Conservation (phyloP, 2,797 vertebrate species). For the Sternarchorhynchus goeldii region DNA sequence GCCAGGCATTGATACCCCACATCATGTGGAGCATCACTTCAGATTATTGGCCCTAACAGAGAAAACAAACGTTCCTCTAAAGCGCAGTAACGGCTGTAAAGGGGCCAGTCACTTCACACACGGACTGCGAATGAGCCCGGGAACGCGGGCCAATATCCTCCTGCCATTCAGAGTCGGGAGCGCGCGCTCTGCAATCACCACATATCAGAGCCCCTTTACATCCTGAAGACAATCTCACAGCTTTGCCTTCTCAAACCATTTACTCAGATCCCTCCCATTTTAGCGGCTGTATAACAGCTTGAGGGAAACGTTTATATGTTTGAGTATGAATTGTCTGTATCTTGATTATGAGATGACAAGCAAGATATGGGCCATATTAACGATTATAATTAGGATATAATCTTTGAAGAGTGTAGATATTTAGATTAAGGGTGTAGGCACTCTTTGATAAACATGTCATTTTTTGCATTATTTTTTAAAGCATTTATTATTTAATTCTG, state of each 20-base stretch:
- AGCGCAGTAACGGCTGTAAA: conserved; percentile 53
- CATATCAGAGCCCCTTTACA: conserved; percentile 36
- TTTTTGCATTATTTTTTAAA: background rate
- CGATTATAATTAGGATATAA: background rate
- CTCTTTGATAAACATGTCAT: background rate
- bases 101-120: conserved; percentile 55
- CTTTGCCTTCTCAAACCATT: conserved; percentile 34
- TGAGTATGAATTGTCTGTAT: background rate
- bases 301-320: background rate
- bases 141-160: conserved; percentile 56
- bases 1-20: conserved; percentile 43
- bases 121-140: conserved; percentile 45
- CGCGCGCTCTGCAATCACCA: conserved; percentile 54
- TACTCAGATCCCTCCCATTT: conserved; percentile 34
- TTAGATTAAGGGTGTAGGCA: background rate
- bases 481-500: background rate
- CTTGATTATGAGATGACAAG: conserved; percentile 11
- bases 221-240: conserved; percentile 49
- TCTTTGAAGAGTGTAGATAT: background rate
- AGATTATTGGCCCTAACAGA: conserved; percentile 61
- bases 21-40: conserved; percentile 63
- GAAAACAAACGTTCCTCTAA: conserved; percentile 59
- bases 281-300: conserved; percentile 7
- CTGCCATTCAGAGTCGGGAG: conserved; percentile 45
- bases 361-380: background rate